Conservation (phyloP, 2,888 invertebrate genomes). For the Hirtodrosophila histrioides region DNA sequence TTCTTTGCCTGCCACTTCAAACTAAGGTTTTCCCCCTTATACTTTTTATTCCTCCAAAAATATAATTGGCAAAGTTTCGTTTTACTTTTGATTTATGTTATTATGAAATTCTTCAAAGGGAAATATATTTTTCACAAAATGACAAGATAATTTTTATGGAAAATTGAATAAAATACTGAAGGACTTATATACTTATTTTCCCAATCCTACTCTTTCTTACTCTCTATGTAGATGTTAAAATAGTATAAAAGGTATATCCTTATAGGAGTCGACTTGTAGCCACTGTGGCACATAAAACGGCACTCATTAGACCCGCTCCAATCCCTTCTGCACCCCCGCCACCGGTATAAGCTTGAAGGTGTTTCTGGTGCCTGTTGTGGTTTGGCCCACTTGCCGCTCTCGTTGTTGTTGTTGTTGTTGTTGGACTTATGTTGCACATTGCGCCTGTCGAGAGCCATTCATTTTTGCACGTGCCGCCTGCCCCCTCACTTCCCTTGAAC, state of each 20-base stretch:
- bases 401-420: constrained; percentile 17
- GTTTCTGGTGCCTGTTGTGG: constrained; percentile 39
- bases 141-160: no score
- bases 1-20: no score
- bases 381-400: constrained; percentile 30
- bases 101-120: no score
- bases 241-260: background rate
- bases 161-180: no score
- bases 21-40: no score
- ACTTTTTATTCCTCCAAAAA: no score
- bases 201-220: no score
- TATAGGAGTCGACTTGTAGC: constrained; percentile 1
- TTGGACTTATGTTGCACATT: constrained; percentile 68
- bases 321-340: background rate
- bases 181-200: no score
- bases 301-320: constrained; percentile 40
- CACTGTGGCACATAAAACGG: constrained; percentile 39
- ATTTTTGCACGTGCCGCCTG: constrained; percentile 38
- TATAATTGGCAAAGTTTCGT: no score
- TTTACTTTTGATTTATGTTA: no score
- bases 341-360: constrained; percentile 27
- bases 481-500: background rate
- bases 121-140: no score
- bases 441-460: constrained; percentile 75
- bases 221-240: background rate